Conservation (phyloP, 2,888 invertebrate species). For the Sesamia inferens region DNA sequence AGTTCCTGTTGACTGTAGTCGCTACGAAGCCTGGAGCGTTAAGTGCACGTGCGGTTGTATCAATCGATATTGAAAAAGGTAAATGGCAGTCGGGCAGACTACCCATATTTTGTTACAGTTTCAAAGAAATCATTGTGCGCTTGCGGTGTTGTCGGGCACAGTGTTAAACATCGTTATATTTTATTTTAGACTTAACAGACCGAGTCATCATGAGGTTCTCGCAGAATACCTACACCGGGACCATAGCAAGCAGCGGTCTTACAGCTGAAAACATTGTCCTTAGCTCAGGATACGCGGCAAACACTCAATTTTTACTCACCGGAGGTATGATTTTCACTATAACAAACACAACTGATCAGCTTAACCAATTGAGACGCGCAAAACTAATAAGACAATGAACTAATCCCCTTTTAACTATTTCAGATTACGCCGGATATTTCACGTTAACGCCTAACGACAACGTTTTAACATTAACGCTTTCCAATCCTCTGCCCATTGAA, state of each 20-base stretch:
- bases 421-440: conserved; percentile 72
- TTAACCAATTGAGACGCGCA: background rate
- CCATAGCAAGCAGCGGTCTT: conserved; percentile 66
- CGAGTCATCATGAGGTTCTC: conserved; percentile 72
- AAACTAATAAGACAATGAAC: background rate
- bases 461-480: conserved; percentile 63
- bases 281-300: conserved; percentile 69
- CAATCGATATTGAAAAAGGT: conserved; percentile 62
- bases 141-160: no score
- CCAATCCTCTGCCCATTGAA: conserved; percentile 63
- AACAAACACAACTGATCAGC: background rate
- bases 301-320: conserved; percentile 69
- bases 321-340: conserved; percentile 70
- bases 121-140: background rate
- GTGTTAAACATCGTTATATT: background rate
- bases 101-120: background rate
- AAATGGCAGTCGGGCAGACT: background rate
- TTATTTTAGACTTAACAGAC: conserved; percentile 12
- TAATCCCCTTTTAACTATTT: conserved; percentile 46
- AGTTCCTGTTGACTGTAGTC: conserved; percentile 66
- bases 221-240: conserved; percentile 73
- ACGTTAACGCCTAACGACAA: conserved; percentile 60
- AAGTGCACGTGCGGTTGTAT: conserved; percentile 61
- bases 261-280: conserved; percentile 71
- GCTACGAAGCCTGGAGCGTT: conserved; percentile 63